Evolutionary conservation across 2,888 invertebrate species (phyloP), one percentile per base, ranked within the genome.

Genomic region (Pollenia labialis): DNA sequence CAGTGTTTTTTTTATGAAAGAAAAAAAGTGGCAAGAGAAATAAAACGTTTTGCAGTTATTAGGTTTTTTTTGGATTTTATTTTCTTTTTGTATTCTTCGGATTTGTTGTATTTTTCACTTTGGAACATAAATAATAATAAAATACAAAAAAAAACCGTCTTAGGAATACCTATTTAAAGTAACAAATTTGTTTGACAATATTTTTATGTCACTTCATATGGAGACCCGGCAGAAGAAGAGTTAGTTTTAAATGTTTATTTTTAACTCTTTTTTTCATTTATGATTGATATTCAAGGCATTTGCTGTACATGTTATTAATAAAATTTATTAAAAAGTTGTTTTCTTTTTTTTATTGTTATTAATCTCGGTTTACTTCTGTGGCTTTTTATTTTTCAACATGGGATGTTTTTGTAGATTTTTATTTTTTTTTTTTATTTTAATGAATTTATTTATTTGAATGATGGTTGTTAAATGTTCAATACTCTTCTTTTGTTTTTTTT

Each of bases 281-380:
- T 87, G 88, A 88, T 89, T 89, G 88, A 89, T 89, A 89, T 89
- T 88, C 89, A 83, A 87, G 81, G 72, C 89, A 85, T 85, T 86
- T 75, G 85, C 83, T 74, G 81, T 87, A 88, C 83, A 85, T 72
- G 85, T 87, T 88, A 85, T 88, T 85, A 85, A 89, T 88, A 88
- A 88, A 88, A 88, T 87, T 88, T 88, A 85, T 88, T 87, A 87
- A 87, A 86, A 84, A 87, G 69, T 75, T 83, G 84, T 84, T 64
- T 85, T 81, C 64, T 84, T 84, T 85, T 32, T 32, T 66, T 79
- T 74, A 84, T 79, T 81, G 69, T 81, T 79, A 71, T 79, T 82
- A 71, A 72, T 69, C 54, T 83, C 64, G 42, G 42, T 66, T 60
- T 32, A 46, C 46, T 50, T 50, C 50, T 50, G 14, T 58, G 48